phyloP scores from a whole-genome alignment of 2,113 vertebrate species.

The Solenodon paradoxus region DNA sequence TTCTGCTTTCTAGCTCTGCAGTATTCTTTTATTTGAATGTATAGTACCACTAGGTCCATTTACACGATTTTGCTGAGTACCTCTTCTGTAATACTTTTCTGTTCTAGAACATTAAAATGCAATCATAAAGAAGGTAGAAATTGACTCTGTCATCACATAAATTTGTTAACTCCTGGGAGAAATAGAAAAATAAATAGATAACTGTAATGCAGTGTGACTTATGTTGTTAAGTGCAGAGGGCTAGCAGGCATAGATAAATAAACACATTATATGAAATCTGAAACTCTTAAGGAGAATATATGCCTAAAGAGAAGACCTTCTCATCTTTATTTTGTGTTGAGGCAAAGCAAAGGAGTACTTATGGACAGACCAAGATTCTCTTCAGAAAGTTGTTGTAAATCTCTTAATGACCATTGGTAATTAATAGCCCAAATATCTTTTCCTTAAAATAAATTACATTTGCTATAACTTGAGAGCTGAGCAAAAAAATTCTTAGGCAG shows the following conservation, averaged over 20 bases:
- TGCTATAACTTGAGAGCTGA: neutral
- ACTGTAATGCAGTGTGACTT: no score
- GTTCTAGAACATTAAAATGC: no score
- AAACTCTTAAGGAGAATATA: neutral
- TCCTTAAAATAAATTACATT: neutral
- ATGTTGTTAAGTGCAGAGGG: no score
- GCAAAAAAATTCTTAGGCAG: neutral
- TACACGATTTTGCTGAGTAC: no score
- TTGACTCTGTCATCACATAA: no score
- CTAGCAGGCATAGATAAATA: no score
- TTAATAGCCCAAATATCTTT: neutral
- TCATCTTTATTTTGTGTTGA: neutral
- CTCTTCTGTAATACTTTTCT: no score
- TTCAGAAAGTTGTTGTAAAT: neutral
- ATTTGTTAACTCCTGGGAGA: no score
- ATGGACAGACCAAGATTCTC: neutral
- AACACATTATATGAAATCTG: no score
- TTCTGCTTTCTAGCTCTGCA: neutral
- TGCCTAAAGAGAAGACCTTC: neutral
- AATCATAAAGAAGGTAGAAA: no score
- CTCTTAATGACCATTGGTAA: neutral
- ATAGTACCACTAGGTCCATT: no score
- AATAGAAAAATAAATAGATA: no score
- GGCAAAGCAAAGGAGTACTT: neutral
- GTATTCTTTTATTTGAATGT: neutral